A percentile compares a stretch with the other conserved stretches of the same genome.
phyloP scores from a whole-genome alignment of 2,113 vertebrate genomes.

The Benitochromis conjunctus region DNA sequence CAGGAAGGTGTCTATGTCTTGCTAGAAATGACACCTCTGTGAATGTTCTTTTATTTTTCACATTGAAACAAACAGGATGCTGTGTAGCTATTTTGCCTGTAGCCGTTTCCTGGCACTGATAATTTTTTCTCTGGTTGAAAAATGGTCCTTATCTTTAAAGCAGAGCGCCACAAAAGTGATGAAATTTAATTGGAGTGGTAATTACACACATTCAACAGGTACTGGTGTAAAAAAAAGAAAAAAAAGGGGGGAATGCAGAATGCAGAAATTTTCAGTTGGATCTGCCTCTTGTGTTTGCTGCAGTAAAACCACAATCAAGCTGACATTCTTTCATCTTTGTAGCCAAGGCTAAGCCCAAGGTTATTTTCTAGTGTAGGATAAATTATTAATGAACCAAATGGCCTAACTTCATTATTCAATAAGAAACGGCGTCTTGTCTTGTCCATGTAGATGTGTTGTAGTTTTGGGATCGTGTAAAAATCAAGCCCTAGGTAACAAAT shows the following conservation, averaged over 20 bases:
- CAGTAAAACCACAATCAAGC: background rate
- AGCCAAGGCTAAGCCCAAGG: background rate
- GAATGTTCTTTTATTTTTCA: background rate
- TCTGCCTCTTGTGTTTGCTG: background rate
- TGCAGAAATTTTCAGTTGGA: background rate
- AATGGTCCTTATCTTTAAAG: background rate
- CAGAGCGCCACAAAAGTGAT: background rate
- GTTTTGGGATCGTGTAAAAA: background rate
- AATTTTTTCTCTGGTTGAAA: background rate
- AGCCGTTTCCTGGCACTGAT: background rate
- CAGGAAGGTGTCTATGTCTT: background rate
- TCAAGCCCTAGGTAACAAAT: background rate
- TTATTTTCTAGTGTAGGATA: conserved; percentile 11
- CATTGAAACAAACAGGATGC: background rate
- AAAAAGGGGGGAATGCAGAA: background rate
- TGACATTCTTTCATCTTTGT: background rate
- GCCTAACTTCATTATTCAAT: conserved; percentile 39
- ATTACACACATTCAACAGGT: background rate
- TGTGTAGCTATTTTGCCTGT: background rate
- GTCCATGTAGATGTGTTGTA: background rate
- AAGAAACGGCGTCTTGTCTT: background rate
- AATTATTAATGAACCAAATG: conserved; percentile 40
- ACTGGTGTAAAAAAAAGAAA: background rate
- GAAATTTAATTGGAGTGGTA: background rate
- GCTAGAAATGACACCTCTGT: background rate